Evolutionary conservation across 2,888 invertebrate genomes (phyloP), one percentile per base, ranked within the genome.

Genomic region (Gryllus longicercus): DNA sequence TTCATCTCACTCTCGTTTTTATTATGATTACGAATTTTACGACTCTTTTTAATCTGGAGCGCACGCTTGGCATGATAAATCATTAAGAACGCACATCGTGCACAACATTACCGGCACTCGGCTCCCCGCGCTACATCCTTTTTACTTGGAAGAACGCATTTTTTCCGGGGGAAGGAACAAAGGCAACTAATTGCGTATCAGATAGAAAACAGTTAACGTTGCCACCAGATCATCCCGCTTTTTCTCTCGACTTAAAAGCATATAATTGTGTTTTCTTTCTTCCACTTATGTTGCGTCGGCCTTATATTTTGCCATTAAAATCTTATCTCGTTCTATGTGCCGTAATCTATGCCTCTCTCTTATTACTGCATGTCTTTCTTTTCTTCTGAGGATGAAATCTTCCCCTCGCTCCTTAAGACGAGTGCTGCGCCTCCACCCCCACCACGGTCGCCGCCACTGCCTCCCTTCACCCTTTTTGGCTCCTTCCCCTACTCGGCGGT

Each of bases 11-110:
- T 63, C 63, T 63, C 16, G 63, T 63, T 63, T 63, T 63, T 63
- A 63, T 63, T 63, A 63, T 63, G 63, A 63, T 63, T 63, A 63
- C 63, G 63, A n/a, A 63, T 63, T 63, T 63, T 63, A 63, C 63
- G 63, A n/a, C 63, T n/a, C 63, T 63, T 63, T 63, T 63, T 63
- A 63, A 63, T 63, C 63, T 63, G 63, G 63, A 14, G 16, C 63
- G 63, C 63, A 63, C 63, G 63, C 63, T 63, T 63, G 63, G 63
- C 63, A 63, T 63, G 63, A 63, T 63, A 63, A 63, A 63, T 63
- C 63, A 63, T 63, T 63, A 63, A n/a, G 63, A 63, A 14, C n/a
- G 63, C 63, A 63, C 63, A 63, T 63, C n/a, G 63, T 63, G 63
- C n/a, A n/a, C 16, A 63, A 63, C 63, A 63, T 63, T 63, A 63